phyloP scores from a whole-genome alignment of 2,888 invertebrate genomes.

The Pterostichus niger region DNA sequence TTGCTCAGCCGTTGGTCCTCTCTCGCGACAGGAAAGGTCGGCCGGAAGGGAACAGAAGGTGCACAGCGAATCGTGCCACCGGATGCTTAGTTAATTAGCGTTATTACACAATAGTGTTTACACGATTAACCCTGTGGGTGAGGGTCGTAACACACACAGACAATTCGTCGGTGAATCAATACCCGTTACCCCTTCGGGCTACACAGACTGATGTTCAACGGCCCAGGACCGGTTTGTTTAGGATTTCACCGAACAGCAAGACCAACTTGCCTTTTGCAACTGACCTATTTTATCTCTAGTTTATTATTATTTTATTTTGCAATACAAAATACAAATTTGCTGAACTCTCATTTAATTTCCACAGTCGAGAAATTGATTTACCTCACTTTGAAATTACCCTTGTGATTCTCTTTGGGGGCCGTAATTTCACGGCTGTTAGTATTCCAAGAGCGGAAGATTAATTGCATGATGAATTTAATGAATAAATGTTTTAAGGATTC shows the following conservation, averaged over 20 bases:
- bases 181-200: conserved; percentile 52
- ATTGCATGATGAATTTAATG: too few species aligned
- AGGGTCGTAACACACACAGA: conserved; percentile 43
- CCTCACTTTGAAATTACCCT: too few species aligned
- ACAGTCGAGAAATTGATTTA: too few species aligned
- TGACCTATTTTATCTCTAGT: too few species aligned
- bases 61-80: conserved; percentile 45
- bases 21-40: conserved; percentile 40
- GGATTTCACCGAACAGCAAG: neutral
- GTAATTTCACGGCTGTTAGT: too few species aligned
- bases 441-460: too few species aligned
- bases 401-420: too few species aligned
- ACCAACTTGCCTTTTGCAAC: too few species aligned
- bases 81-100: conserved; percentile 66
- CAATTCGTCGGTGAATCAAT: conserved; percentile 61
- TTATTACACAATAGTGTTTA: conserved; percentile 67
- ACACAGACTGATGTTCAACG: neutral
- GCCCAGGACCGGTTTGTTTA: conserved; percentile 50
- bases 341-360: neutral
- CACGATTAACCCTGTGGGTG: conserved; percentile 64
- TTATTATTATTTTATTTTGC: too few species aligned
- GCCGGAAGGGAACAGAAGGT: conserved; percentile 60
- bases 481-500: too few species aligned
- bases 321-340: too few species aligned
- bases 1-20: neutral